A percentile compares a stretch with the other conserved stretches of the same genome.
Conservation (phyloP, 2,113 vertebrate genomes). For the Crotophaga sulcirostris region DNA sequence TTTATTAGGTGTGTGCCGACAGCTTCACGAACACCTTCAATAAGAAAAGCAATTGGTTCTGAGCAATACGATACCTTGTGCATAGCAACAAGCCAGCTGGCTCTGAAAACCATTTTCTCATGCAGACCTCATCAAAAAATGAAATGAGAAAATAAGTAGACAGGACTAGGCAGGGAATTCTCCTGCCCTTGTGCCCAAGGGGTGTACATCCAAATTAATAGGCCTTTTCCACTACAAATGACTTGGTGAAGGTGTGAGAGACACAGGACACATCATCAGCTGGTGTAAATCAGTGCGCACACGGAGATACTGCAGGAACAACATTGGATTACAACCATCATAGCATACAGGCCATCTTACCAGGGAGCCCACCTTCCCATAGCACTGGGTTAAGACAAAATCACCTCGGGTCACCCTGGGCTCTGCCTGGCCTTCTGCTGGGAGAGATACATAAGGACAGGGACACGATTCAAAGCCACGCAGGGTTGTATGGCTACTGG, state of each 20-base stretch:
- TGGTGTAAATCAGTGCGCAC: not conserved
- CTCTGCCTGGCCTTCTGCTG: not conserved
- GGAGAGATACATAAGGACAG: not conserved
- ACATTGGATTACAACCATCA: not conserved
- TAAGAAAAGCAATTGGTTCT: not conserved
- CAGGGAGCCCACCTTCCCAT: not conserved
- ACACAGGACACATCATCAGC: not conserved
- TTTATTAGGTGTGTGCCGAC: slow-evolving; percentile 26
- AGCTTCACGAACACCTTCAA: slow-evolving; percentile 5
- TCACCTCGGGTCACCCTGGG: not conserved
- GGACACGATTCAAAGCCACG: not conserved
- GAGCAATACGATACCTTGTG: not conserved
- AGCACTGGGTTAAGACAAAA: not conserved
- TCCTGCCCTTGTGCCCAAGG: slow-evolving; percentile 26
- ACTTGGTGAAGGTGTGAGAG: slow-evolving; percentile 4
- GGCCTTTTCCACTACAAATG: slow-evolving; percentile 39
- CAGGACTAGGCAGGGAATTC: slow-evolving; percentile 51
- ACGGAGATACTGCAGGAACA: not conserved
- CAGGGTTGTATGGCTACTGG: not conserved
- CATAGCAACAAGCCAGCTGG: slow-evolving; percentile 62
- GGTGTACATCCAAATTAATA: slow-evolving; percentile 44
- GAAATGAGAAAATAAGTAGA: slow-evolving; percentile 63
- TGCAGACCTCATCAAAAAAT: slow-evolving; percentile 60
- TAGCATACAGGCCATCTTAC: not conserved
- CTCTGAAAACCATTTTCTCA: not conserved